phyloP scores from a whole-genome alignment of 53 echinoderm and acorn worm species.

The Stichopus horrens region DNA sequence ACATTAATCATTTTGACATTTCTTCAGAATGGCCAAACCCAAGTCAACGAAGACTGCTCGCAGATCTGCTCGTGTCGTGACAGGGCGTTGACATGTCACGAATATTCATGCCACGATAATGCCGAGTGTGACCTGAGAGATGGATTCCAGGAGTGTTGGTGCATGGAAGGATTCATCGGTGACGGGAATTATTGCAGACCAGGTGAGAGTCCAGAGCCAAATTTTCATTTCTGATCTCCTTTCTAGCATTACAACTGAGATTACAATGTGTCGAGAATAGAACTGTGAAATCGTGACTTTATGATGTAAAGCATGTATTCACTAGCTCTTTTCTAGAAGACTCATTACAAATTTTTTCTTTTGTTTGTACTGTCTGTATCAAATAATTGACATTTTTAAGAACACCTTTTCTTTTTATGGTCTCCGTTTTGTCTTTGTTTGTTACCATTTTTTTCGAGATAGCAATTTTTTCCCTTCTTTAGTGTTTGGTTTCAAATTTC shows the following conservation, averaged over 20 bases:
- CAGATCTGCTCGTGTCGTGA: slow-evolving; percentile 24
- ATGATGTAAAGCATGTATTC: too few relatives aligned
- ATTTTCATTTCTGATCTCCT: background rate
- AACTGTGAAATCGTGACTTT: too few relatives aligned
- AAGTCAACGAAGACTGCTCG: slow-evolving; percentile 3
- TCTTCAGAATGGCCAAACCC: slow-evolving; percentile 15
- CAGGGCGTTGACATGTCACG: slow-evolving; percentile 4
- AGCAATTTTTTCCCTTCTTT: too few relatives aligned
- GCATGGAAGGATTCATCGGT: slow-evolving; percentile 20
- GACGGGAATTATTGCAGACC: slow-evolving; percentile 23
- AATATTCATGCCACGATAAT: slow-evolving; percentile 20
- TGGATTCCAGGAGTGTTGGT: slow-evolving; percentile 18
- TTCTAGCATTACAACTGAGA: background rate
- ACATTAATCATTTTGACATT: background rate
- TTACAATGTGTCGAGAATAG: too few relatives aligned
- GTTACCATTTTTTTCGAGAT: too few relatives aligned
- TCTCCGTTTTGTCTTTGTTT: too few relatives aligned
- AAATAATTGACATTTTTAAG: background rate
- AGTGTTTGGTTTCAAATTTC: too few relatives aligned
- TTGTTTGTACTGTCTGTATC: too few relatives aligned
- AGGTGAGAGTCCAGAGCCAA: background rate
- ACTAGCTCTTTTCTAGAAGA: too few relatives aligned
- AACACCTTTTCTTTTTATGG: background rate
- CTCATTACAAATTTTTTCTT: too few relatives aligned
- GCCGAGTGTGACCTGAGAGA: slow-evolving; percentile 18